Evolutionary conservation across 2,797 vertebrate species (phyloP), one percentile per base, ranked within the genome.

Genomic region (Pogoniulus pusillus): DNA sequence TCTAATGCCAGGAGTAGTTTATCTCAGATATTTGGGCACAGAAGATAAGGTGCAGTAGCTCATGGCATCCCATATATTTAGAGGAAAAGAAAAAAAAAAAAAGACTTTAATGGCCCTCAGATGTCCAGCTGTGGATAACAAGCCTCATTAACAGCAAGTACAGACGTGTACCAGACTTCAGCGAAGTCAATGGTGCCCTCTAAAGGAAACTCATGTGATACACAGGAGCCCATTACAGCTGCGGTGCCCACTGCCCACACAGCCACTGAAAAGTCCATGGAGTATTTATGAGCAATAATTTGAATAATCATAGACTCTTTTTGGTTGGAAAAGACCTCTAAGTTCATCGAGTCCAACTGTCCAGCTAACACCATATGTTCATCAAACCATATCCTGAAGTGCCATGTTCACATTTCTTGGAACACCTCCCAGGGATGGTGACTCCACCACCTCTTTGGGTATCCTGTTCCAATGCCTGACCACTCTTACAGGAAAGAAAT

Each of bases 151-250:
- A 26, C 12, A 79, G 37, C 24, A 45, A 39, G 68, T 49, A 41
- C 51, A 66, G 68, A 32, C 63, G 35, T 63, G 73, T 57, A 53
- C 1, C 14, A 41, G 87, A 63, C 71, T 94, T 96, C 91, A 77
- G 65, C 85, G 95, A 94, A 95, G 95, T 91, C 96, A 97, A 96
- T 93, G 95, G 97, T 97, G 97, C 97, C 97, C 97, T 97, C 97
- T 97, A 97, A 97, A 97, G 97, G 97, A 97, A 97, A 85, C 68
- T 65, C n/a, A 3, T 12, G n/a, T 47, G 70, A 85, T 69, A 45
- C 77, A 84, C 96, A 94, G 51, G 35, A 77, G 55, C 32, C 29
- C 30, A 49, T 69, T 68, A 5, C 30, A 62, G 41, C 19, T 19
- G 24, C 12, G 49, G 43, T n/a, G 74, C 19, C 49, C 71, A 8